Evolutionary conservation across 2,113 vertebrate species (phyloP), one percentile per base, ranked within the genome.

Genomic region (Arenaria interpres): DNA sequence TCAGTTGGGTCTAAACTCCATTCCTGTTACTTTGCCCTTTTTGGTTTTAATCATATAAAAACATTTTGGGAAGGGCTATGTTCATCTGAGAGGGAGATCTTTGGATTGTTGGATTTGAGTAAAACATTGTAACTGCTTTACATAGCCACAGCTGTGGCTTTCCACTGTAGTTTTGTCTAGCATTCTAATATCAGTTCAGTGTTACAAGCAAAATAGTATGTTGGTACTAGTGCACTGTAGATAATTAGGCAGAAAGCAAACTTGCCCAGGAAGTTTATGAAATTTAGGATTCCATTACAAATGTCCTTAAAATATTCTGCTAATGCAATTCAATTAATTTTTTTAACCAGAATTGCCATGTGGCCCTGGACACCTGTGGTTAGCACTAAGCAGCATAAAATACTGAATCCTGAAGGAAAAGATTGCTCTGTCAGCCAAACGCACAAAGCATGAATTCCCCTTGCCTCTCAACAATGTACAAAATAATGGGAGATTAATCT

Each of bases 401-500:
- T 89, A 92, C n/a, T 90, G 92, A 96, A 93, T 90, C 48, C 50
- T 93, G 90, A 97, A 89, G 91, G 83, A 90, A 82, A 96, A 97
- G 82, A 84, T 48, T 88, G 93, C 56, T 88, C 89, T 96, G 92
- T 97, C 95, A 97, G 96, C 48, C 7, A 20, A 86, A 90, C 35
- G 25, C 75, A 94, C 32, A 79, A 88, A 92, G 39, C 62, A 50
- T 33, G 18, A 96, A 94, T 97, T 95, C 88, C 89, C 77, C n/a
- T n/a, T n/a, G n/a, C n/a, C n/a, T n/a, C 43, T 94, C 83, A 96
- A 93, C 54, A 72, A 88, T 2, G 4, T 63, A 84, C 32, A 33
- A 91, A 78, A 94, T 96, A 93, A 97, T 62, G 71, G 83, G 74
- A 98, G 94, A 96, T 94, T 91, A 98, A 97, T 94, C 91, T 96